Evolutionary conservation across 1,140 invertebrate species (phyloP).

Genomic region (Brachionus plicatilis): DNA sequence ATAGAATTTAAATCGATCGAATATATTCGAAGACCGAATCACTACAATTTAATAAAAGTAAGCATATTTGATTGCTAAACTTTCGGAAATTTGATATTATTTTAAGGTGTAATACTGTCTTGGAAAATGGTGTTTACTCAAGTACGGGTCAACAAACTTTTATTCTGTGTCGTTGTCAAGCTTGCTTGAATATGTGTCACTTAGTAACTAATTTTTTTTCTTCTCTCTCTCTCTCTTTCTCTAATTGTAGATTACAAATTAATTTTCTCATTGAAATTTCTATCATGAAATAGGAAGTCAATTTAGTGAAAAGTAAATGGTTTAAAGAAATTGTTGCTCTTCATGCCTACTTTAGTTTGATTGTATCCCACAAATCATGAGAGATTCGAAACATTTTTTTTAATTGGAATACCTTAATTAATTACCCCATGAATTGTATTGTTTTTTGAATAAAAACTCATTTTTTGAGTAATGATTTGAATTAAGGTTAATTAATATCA

Average conservation of each 20-base stretch:
- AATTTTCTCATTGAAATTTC: neutral
- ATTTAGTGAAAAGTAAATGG: neutral
- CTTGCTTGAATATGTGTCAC: neutral
- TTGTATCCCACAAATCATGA: neutral
- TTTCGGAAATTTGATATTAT: slow-evolving; percentile 23
- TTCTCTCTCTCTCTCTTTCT: neutral
- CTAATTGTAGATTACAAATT: neutral
- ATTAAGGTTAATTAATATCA: neutral
- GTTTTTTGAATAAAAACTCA: neutral
- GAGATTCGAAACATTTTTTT: slow-evolving; percentile 22
- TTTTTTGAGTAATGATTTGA: neutral
- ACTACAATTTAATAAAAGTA: neutral
- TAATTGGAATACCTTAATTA: neutral
- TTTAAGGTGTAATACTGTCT: slow-evolving; percentile 18
- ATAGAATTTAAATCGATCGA: slow-evolving; percentile 33
- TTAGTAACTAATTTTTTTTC: slow-evolving; percentile 3
- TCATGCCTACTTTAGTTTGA: neutral
- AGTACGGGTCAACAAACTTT: neutral
- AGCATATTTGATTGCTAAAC: neutral
- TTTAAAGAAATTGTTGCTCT: neutral
- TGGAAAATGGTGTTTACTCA: slow-evolving; percentile 10
- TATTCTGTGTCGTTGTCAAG: neutral
- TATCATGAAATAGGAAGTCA: slow-evolving; percentile 22
- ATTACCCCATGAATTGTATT: neutral
- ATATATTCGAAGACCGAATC: neutral